Percentiles rank a stretch among this genome's conserved stretches.
phyloP scores from a whole-genome alignment of 2,113 vertebrate species.

The Ibidorhyncha struthersii region DNA sequence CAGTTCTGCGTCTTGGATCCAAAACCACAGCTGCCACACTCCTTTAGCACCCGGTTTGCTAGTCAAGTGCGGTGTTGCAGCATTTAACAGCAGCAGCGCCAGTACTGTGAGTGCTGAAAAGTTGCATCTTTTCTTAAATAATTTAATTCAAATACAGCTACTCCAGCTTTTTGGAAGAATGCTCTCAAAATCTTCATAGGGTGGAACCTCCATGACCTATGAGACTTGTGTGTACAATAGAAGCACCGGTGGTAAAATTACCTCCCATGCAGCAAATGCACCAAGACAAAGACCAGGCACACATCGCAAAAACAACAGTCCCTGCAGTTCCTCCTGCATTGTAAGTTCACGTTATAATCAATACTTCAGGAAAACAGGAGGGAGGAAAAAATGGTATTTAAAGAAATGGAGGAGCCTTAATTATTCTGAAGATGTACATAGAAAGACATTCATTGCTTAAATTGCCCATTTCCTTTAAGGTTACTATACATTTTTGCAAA shows the following conservation, averaged over 20 bases:
- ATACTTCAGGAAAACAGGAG: not conserved
- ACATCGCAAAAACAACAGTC: rapidly evolving
- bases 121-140: not conserved
- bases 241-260: not conserved
- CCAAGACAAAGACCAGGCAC: not conserved
- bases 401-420: not conserved
- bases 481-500: not conserved
- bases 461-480: not conserved
- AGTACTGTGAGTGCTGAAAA: not conserved
- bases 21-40: not conserved
- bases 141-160: not conserved
- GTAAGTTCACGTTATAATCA: not conserved
- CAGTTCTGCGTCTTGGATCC: not conserved
- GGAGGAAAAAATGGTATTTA: not conserved
- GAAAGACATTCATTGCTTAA: not conserved
- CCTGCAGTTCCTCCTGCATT: not conserved
- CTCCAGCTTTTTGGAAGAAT: not conserved
- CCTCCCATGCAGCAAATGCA: not conserved
- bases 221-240: not conserved
- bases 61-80: not conserved
- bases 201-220: not conserved
- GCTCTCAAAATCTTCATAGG: not conserved
- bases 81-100: not conserved
- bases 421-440: not conserved
- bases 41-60: not conserved